Conservation (phyloP, 2,113 vertebrate species). For the Semnornis frantzii region DNA sequence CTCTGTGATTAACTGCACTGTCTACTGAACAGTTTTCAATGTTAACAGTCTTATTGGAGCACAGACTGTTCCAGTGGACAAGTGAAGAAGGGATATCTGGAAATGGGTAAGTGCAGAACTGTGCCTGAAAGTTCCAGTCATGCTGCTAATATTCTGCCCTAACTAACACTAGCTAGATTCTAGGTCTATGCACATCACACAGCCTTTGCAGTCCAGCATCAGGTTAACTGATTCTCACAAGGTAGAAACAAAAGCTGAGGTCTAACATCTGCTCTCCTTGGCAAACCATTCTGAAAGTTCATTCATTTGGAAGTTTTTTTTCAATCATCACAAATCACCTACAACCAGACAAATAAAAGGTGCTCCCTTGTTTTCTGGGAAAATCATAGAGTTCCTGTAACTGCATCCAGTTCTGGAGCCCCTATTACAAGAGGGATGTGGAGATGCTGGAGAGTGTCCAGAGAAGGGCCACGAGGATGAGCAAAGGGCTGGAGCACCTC, state of each 20-base stretch:
- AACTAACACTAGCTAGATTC: background rate
- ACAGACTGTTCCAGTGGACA: background rate
- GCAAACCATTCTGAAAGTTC: conserved; percentile 4
- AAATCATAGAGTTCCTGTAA: background rate
- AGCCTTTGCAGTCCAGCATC: conserved; percentile 22
- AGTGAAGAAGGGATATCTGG: background rate
- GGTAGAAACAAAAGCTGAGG: conserved; percentile 8
- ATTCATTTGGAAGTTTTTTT: background rate
- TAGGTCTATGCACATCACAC: background rate
- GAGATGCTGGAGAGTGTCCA: too few species aligned
- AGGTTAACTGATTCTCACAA: background rate
- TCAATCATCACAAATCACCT: background rate
- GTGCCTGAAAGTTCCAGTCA: background rate
- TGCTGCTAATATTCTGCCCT: background rate
- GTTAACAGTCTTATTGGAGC: background rate
- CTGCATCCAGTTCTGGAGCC: too few species aligned
- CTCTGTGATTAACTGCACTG: conserved; percentile 11
- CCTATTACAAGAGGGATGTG: too few species aligned
- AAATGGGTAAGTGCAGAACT: background rate
- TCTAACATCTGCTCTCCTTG: conserved; percentile 24
- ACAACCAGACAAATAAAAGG: background rate
- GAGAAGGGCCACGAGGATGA: too few species aligned
- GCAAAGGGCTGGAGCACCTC: too few species aligned
- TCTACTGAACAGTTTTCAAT: background rate
- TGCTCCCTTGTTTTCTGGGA: background rate